These are phyloP conservation scores for Diadophis punctatus DNA, from an alignment of 2,113 vertebrate genomes.

Conservation along the genomic window DNA sequence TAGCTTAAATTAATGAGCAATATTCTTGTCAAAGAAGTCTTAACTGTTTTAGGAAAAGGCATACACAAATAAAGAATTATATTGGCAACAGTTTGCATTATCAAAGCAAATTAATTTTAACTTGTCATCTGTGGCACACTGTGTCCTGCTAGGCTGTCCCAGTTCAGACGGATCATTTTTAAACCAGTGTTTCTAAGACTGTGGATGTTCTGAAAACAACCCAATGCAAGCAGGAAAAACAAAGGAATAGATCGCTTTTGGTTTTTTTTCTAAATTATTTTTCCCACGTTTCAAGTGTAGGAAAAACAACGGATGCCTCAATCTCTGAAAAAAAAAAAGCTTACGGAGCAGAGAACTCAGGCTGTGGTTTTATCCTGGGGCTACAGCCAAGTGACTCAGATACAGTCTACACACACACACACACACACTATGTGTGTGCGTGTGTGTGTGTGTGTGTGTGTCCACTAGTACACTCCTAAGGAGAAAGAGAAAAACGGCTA, in stretches of 20 bases:
- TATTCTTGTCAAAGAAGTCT: background rate
- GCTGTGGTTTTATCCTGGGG: background rate
- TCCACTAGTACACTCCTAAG: background rate
- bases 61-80: background rate
- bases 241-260: slow-evolving; percentile 3
- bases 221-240: background rate
- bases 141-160: background rate
- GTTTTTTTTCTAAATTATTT: background rate
- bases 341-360: background rate
- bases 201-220: background rate
- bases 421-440: too few species aligned
- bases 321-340: background rate
- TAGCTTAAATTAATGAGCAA: background rate
- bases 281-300: slow-evolving; percentile 7
- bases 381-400: background rate
- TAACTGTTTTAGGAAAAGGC: background rate
- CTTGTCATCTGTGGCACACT: background rate
- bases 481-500: background rate
- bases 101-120: background rate
- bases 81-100: background rate
- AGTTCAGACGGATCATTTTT: background rate
- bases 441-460: background rate
- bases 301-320: background rate
- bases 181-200: background rate
- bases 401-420: background rate